Evolutionary conservation across 2,797 vertebrate species (phyloP).

Genomic region (Lepilemur ruficaudatus): DNA sequence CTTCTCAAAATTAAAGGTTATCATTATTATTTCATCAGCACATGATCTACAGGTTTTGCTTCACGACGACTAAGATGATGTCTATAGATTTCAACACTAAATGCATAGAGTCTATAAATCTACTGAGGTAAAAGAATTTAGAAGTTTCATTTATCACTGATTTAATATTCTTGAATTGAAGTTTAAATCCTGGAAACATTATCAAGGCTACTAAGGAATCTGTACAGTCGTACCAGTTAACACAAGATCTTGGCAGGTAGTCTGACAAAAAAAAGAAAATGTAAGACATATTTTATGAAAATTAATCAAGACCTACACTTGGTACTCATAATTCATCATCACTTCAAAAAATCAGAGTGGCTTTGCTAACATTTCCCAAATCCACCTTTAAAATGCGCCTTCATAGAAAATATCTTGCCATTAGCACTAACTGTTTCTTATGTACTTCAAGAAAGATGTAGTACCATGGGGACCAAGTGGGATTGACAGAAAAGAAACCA

Average conservation of each 20-base stretch:
- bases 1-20: neutral
- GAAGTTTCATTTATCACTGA: neutral
- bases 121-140: neutral
- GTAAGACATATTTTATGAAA: slow-evolving; percentile 46
- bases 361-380: slow-evolving; percentile 46
- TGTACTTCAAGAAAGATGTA: slow-evolving; percentile 74
- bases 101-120: neutral
- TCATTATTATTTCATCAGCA: neutral
- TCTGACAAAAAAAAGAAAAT: slow-evolving; percentile 42
- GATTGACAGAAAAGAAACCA: slow-evolving; percentile 72
- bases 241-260: neutral
- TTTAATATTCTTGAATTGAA: neutral
- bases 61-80: neutral
- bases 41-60: neutral
- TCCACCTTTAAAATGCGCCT: slow-evolving; percentile 67
- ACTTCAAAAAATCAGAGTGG: slow-evolving; percentile 16
- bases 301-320: slow-evolving; percentile 53
- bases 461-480: slow-evolving; percentile 52
- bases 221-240: accelerated
- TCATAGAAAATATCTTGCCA: slow-evolving; percentile 62
- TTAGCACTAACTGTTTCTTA: slow-evolving; percentile 72
- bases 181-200: slow-evolving; percentile 41
- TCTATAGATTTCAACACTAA: slow-evolving; percentile 2
- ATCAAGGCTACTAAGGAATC: neutral
- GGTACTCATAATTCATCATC: slow-evolving; percentile 29